Conservation (phyloP, 1,140 invertebrate species). For the Drosophila littoralis region DNA sequence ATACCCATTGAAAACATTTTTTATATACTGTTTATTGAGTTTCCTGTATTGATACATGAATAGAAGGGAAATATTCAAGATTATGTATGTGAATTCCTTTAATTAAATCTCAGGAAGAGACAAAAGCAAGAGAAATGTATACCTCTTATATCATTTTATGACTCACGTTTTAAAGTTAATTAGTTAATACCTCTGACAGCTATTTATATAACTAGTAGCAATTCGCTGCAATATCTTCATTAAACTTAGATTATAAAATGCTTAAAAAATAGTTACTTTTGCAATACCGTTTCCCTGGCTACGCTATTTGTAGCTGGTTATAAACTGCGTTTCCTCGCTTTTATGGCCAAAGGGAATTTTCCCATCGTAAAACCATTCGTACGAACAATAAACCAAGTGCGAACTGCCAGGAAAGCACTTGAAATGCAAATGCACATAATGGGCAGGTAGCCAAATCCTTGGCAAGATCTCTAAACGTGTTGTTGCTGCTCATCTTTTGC, state of each 20-base stretch:
- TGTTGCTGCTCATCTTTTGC: conserved; percentile 60
- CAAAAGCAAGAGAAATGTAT: too few relatives aligned
- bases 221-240: neutral
- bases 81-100: too few relatives aligned
- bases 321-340: neutral
- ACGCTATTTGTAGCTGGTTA: neutral
- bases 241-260: conserved; percentile 23
- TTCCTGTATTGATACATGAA: too few relatives aligned
- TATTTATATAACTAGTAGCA: neutral
- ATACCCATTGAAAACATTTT: too few relatives aligned
- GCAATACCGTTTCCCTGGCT: neutral
- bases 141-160: too few relatives aligned
- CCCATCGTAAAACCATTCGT: conserved; percentile 24
- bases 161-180: too few relatives aligned
- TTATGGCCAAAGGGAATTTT: conserved; percentile 14
- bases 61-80: too few relatives aligned
- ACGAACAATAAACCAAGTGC: conserved; percentile 7
- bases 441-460: conserved; percentile 33
- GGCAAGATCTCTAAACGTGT: neutral
- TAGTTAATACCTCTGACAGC: neutral
- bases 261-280: conserved; percentile 8
- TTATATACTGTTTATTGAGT: too few relatives aligned
- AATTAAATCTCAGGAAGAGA: too few relatives aligned
- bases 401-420: conserved; percentile 3
- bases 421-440: neutral